Conservation (phyloP, 1,140 invertebrate genomes). For the Macrotrachela quadricornifera region DNA sequence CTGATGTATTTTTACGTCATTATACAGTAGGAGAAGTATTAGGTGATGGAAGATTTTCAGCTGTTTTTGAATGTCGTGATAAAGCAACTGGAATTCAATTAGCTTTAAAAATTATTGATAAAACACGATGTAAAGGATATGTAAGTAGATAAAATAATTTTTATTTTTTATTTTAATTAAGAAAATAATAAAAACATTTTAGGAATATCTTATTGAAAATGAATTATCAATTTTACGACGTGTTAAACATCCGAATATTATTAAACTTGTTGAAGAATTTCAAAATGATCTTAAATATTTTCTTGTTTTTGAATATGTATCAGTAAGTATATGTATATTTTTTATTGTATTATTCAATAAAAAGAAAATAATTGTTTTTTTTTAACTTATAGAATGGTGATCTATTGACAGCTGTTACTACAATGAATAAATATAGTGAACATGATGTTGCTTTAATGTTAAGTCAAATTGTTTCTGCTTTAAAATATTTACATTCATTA, state of each 20-base stretch:
- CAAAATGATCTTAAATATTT: constrained; percentile 14
- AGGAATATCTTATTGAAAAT: constrained; percentile 18
- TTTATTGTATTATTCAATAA: background rate
- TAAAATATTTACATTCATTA: constrained; percentile 27
- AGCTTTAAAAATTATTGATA: constrained; percentile 6
- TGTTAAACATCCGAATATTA: constrained; percentile 27
- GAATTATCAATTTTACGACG: constrained; percentile 25
- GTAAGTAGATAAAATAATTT: background rate
- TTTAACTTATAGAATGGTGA: constrained; percentile 19
- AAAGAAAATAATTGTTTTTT: no score
- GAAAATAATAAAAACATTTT: background rate
- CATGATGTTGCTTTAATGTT: constrained; percentile 26
- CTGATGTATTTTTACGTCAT: constrained; percentile 1
- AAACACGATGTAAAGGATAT: background rate
- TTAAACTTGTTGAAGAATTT: constrained; percentile 25
- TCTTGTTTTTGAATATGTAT: constrained; percentile 29
- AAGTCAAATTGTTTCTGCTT: constrained; percentile 24
- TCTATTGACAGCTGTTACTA: constrained; percentile 25
- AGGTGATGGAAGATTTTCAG: constrained; percentile 6
- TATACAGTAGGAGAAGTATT: constrained; percentile 3
- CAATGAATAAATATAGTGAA: constrained; percentile 25
- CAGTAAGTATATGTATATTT: constrained; percentile 12
- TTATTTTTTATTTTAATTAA: background rate
- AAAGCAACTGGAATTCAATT: constrained; percentile 7
- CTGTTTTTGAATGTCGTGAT: constrained; percentile 5